These are phyloP conservation scores for Carettochelys insculpta DNA, from an alignment of 2,113 vertebrate genomes.

Conservation along the genomic window DNA sequence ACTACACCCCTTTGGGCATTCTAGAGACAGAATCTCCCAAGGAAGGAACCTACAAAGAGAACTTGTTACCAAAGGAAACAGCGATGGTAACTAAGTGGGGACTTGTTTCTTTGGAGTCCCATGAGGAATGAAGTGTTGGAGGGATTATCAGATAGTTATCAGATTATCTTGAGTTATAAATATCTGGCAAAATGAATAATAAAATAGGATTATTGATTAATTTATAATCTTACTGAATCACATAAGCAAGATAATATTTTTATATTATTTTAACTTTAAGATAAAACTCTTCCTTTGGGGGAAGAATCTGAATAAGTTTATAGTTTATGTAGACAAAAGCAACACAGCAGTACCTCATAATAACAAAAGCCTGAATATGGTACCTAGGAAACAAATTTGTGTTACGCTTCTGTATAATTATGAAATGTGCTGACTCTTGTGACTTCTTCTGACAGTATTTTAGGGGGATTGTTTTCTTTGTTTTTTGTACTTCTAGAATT, in stretches of 20 bases:
- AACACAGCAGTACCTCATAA: constrained; percentile 45
- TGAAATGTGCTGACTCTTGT: not conserved
- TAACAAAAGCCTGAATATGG: constrained; percentile 39
- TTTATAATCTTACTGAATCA: constrained; percentile 38
- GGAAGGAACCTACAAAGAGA: not conserved
- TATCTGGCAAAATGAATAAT: too few species aligned
- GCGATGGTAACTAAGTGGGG: not conserved
- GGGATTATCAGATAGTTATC: too few species aligned
- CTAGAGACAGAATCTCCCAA: not conserved
- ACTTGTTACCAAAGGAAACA: not conserved
- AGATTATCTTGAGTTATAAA: too few species aligned
- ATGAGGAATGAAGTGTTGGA: too few species aligned
- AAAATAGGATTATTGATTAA: too few species aligned
- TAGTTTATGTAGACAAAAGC: constrained; percentile 62
- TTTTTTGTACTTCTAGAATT: constrained; percentile 5
- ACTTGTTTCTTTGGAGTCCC: not conserved
- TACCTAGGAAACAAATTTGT: constrained; percentile 38
- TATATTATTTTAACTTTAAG: constrained; percentile 45
- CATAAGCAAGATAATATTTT: not conserved
- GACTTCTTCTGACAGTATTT: constrained; percentile 20
- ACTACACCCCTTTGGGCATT: not conserved
- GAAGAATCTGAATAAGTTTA: constrained; percentile 28
- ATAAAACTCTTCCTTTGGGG: constrained; percentile 21
- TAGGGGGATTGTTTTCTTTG: not conserved
- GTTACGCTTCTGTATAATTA: constrained; percentile 57